A percentile compares a stretch with the other conserved stretches of the same genome.
Evolutionary conservation across 2,797 vertebrate species (phyloP).

Genomic region (Poliocrania exsul): DNA sequence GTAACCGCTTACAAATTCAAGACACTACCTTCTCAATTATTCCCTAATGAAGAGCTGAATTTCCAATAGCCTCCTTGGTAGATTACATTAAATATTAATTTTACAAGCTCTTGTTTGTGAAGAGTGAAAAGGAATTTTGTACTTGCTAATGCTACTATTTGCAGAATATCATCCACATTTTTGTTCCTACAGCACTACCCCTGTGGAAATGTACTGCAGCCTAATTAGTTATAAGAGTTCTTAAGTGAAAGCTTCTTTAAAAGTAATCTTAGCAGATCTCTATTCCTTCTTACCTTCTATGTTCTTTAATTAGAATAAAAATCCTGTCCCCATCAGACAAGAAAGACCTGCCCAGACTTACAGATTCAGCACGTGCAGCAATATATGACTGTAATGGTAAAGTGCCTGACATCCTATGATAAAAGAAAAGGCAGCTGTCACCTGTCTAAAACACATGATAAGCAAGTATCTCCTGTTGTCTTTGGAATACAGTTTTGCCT

Average conservation of each 20-base stretch:
- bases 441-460: background rate
- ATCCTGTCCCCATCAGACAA: background rate
- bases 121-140: background rate
- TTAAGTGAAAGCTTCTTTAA: constrained; percentile 57
- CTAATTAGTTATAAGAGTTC: constrained; percentile 36
- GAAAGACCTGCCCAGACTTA: background rate
- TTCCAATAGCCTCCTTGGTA: background rate
- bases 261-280: constrained; percentile 42
- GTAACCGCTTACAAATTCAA: background rate
- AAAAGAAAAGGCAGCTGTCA: background rate
- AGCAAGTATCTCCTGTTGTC: background rate
- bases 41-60: background rate
- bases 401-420: background rate
- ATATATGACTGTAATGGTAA: background rate
- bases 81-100: background rate
- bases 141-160: background rate
- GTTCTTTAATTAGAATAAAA: constrained; percentile 55
- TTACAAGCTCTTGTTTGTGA: background rate
- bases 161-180: background rate
- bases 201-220: background rate
- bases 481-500: background rate
- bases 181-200: background rate
- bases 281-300: constrained; percentile 11
- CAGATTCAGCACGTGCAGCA: background rate
- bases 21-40: background rate